phyloP scores from a whole-genome alignment of 2,888 invertebrate species.

The Zygothrica quintamaculata region DNA sequence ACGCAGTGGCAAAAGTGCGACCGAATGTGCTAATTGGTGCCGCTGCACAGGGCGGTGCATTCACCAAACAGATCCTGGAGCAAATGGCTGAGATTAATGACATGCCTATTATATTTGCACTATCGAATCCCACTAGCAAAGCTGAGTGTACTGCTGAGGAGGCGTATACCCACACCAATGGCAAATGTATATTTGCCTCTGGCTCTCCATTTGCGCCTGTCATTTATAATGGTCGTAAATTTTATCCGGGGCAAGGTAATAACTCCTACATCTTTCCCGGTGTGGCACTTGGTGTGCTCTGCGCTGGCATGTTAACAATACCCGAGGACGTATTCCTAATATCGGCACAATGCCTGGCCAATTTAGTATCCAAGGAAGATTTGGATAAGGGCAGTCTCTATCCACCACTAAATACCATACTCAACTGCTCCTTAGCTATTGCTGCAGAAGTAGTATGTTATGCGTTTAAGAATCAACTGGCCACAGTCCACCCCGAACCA shows the following conservation, averaged over 20 bases:
- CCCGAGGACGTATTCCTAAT: constrained; percentile 96
- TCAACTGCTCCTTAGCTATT: constrained; percentile 94
- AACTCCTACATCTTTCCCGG: constrained; percentile 99
- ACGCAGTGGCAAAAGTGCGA: constrained; percentile 92
- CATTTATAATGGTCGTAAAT: constrained; percentile 90
- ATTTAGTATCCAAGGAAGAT: constrained; percentile 92
- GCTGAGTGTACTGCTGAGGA: constrained; percentile 99
- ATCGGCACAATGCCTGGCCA: constrained; percentile 93
- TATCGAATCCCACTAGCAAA: constrained; percentile 99
- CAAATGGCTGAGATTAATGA: constrained; percentile 94
- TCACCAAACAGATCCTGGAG: constrained; percentile 93
- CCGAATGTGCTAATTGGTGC: constrained; percentile 98
- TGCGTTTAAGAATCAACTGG: constrained; percentile 91
- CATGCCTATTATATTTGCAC: constrained; percentile 97
- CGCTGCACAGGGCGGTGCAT: constrained; percentile 97
- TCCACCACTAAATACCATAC: constrained; percentile 93
- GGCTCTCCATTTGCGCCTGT: constrained; percentile 98
- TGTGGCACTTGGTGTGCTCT: constrained; percentile 94
- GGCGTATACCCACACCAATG: constrained; percentile 95
- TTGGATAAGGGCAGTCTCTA: constrained; percentile 94
- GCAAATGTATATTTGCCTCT: constrained; percentile 96
- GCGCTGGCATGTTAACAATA: constrained; percentile 94
- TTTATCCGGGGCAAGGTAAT: constrained; percentile 98
- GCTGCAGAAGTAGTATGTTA: constrained; percentile 92
- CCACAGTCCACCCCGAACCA: constrained; percentile 92